Base-by-base conservation (phyloP, 2,888 invertebrate species). In the Tenthredo notha region DNA sequence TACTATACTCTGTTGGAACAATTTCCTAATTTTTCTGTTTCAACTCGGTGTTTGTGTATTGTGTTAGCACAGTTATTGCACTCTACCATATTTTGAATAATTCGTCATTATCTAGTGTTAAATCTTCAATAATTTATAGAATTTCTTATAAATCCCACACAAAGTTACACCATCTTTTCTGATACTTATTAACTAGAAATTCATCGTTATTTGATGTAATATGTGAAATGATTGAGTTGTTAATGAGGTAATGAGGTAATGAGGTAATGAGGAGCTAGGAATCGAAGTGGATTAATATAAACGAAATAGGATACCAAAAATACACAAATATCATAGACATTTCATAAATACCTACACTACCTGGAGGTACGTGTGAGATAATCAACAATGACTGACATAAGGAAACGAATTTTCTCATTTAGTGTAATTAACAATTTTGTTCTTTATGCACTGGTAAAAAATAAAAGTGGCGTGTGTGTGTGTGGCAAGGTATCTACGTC, bases 401-500 rank as follows among this genome's bases (percentile, higher is more conserved):
- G 21, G 67, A 67, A 67, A 67, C 67, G 67, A 67, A 67, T 67
- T 67, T 67, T 67, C 21, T 72, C 43, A 72, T 72, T 21, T 37
- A 72, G 72, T 18, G 33, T 67, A 72, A 9, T 21, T 18, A 25
- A 72, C 72, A 72, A 72, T 40, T 72, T 43, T 37, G 43, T 72
- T 72, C n/a, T 40, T 40, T 37, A 72, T 21, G 43, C 40, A 21
- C 40, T 21, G 72, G 43, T 65, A 15, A 47, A 65, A 21, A 65
- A 65, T 78, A 25, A 54, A 78, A 54, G 10, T 78, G 33, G 70
- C 72, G 50, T 84, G 29, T 12, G 33, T 72, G 72, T 84, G 29
- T 12, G 33, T 29, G 67, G 61, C 72, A 72, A 72, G 77, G 47
- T 77, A 77, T 77, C 50, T 47, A 50, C 50, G 77, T 47, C 77